Evolutionary conservation across 2,113 vertebrate genomes (phyloP).

Genomic region (Gila orcuttii): DNA sequence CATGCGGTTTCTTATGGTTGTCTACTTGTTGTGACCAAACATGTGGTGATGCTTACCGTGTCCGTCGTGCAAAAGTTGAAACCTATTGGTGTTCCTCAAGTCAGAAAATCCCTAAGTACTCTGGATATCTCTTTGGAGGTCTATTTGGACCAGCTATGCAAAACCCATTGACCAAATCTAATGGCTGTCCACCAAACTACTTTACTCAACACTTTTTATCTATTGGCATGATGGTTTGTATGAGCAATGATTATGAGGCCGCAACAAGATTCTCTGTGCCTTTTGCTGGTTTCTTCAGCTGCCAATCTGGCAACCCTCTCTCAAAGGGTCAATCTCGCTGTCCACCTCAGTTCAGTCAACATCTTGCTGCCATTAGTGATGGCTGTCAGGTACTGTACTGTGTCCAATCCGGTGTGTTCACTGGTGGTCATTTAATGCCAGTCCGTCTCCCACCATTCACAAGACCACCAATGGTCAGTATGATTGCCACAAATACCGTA

Average conservation of each 20-base stretch:
- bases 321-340: constrained; percentile 70
- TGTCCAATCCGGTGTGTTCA: constrained; percentile 80
- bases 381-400: constrained; percentile 91
- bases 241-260: constrained; percentile 81
- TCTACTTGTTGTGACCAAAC: constrained; percentile 67
- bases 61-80: constrained; percentile 74
- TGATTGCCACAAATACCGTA: constrained; percentile 75
- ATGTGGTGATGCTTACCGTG: constrained; percentile 77
- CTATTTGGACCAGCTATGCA: constrained; percentile 74
- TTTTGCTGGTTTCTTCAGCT: constrained; percentile 93
- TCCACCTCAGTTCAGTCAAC: constrained; percentile 85
- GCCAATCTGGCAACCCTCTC: constrained; percentile 81
- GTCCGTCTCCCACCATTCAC: constrained; percentile 84
- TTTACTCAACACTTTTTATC: constrained; percentile 75
- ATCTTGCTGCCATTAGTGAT: constrained; percentile 83
- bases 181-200: constrained; percentile 78
- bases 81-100: constrained; percentile 82
- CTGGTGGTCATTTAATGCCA: constrained; percentile 70
- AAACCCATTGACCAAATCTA: constrained; percentile 82
- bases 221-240: constrained; percentile 80
- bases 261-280: constrained; percentile 73
- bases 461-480: constrained; percentile 66
- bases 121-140: constrained; percentile 87
- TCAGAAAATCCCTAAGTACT: constrained; percentile 49
- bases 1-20: constrained; percentile 55